These are phyloP conservation scores for Ceratotherium simum DNA, from an alignment of 2,113 vertebrate genomes.

Conservation along the genomic window DNA sequence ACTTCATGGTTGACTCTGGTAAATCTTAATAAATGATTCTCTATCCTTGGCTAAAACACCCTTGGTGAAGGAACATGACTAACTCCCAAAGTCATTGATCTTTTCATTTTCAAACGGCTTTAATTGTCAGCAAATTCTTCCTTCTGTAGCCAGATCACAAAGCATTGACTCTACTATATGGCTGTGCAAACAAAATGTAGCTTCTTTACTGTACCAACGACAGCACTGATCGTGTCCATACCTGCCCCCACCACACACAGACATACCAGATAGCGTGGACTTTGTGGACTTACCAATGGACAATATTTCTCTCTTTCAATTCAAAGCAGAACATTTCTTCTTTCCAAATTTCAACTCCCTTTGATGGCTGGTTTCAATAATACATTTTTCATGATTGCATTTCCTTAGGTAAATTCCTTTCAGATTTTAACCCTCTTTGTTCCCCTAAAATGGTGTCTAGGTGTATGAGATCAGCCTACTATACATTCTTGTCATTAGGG, in stretches of 20 bases:
- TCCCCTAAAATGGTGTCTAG: background rate
- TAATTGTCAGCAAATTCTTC: background rate
- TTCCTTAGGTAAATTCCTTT: background rate
- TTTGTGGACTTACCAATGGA: background rate
- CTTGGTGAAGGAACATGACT: background rate
- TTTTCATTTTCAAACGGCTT: constrained; percentile 13
- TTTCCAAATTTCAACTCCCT: background rate
- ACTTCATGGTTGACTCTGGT: background rate
- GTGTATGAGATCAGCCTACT: background rate
- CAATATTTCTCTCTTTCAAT: background rate
- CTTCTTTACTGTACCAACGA: background rate
- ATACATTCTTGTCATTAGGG: background rate
- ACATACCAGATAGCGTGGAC: background rate
- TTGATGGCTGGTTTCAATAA: background rate
- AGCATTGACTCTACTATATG: background rate
- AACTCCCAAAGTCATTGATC: background rate
- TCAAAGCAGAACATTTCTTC: background rate
- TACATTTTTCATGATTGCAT: background rate
- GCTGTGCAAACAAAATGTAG: background rate
- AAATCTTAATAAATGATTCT: background rate
- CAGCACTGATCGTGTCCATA: background rate
- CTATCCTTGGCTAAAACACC: background rate
- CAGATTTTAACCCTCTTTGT: background rate
- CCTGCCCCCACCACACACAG: background rate
- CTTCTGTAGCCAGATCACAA: background rate